Percentiles rank a stretch among this genome's conserved stretches.
These are phyloP conservation scores for Montipora capitata DNA, from an alignment of 92 coral and sea anemone species.

Conservation along the genomic window DNA sequence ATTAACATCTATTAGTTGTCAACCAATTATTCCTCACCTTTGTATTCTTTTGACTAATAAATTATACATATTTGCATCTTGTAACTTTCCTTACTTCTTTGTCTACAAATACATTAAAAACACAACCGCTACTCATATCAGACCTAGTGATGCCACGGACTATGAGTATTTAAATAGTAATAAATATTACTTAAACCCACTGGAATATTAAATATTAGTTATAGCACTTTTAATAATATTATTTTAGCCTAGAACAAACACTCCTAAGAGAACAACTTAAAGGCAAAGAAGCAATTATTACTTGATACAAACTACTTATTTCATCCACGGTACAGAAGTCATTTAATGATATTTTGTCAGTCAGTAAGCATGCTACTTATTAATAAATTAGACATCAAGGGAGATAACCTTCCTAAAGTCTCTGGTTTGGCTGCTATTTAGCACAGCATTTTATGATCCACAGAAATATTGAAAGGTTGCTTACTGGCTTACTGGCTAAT, in stretches of 20 bases:
- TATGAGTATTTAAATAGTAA: conserved; percentile 38
- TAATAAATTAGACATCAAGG: too few species aligned
- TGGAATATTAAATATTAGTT: conserved; percentile 19
- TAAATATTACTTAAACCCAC: conserved; percentile 36
- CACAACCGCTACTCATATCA: not conserved
- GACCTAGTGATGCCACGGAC: conserved; percentile 22
- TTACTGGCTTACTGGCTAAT: too few species aligned
- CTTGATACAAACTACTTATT: too few species aligned
- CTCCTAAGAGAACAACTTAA: not conserved
- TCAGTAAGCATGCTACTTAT: too few species aligned
- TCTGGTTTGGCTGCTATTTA: too few species aligned
- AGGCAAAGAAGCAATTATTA: not conserved
- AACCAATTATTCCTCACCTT: not conserved
- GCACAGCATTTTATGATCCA: too few species aligned
- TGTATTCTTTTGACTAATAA: not conserved
- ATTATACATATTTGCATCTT: not conserved
- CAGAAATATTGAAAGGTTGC: too few species aligned
- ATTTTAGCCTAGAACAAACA: not conserved
- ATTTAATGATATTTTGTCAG: too few species aligned
- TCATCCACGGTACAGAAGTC: too few species aligned
- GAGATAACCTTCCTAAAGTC: too few species aligned
- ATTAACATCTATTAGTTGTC: not conserved
- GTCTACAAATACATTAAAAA: conserved; percentile 13
- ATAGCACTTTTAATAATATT: not conserved
- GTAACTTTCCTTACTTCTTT: conserved; percentile 1